phyloP scores from a whole-genome alignment of 2,113 vertebrate species.

The Phycodurus eques region DNA sequence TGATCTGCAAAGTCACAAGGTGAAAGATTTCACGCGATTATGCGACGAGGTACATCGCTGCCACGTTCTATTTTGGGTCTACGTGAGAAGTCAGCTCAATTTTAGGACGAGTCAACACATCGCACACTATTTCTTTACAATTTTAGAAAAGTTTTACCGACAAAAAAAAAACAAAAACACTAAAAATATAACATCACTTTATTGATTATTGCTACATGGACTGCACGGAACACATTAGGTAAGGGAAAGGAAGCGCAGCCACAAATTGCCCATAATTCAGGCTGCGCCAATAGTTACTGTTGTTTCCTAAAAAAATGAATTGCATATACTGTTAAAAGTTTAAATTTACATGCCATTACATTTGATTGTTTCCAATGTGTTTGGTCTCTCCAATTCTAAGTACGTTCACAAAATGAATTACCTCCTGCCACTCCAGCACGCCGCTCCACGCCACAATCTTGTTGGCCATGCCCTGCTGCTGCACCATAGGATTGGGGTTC shows the following conservation, averaged over 20 bases:
- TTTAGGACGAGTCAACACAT: background rate
- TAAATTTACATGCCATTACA: too few species aligned
- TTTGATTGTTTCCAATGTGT: too few species aligned
- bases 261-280: too few species aligned
- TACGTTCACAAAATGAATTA: slow-evolving; percentile 35
- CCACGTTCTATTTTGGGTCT: background rate
- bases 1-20: slow-evolving; percentile 2
- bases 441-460: slow-evolving; percentile 90
- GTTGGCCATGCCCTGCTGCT: slow-evolving; percentile 79
- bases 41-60: background rate
- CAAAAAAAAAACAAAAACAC: too few species aligned
- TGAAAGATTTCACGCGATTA: slow-evolving; percentile 6
- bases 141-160: background rate
- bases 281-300: too few species aligned
- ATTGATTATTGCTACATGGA: background rate
- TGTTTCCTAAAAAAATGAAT: too few species aligned
- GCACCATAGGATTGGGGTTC: slow-evolving; percentile 61
- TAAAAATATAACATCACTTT: background rate
- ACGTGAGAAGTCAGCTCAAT: background rate
- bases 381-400: too few species aligned
- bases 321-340: too few species aligned
- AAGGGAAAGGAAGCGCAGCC: too few species aligned
- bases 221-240: background rate
- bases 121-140: background rate
- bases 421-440: slow-evolving; percentile 93